phyloP scores from a whole-genome alignment of 2,113 vertebrate species.

The Phoenicopterus ruber region DNA sequence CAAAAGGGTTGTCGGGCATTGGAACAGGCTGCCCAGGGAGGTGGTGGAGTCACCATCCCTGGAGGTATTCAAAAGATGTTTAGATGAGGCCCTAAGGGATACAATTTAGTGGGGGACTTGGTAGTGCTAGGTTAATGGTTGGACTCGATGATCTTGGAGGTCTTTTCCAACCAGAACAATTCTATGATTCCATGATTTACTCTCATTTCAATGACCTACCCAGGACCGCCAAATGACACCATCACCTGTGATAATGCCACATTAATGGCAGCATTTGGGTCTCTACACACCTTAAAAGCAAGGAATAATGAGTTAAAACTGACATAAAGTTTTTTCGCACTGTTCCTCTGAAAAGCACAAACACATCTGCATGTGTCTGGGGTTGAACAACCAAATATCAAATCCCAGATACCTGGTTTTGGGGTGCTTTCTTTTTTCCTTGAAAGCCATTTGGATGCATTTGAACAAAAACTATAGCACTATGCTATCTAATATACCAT shows the following conservation, averaged over 20 bases:
- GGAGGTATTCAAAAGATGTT: too few species aligned
- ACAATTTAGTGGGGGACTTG: too few species aligned
- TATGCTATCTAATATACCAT: background rate
- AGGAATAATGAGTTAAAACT: background rate
- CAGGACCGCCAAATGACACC: background rate
- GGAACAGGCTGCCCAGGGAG: too few species aligned
- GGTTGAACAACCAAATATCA: background rate
- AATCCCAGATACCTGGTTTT: background rate
- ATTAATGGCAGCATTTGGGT: background rate
- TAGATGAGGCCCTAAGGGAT: too few species aligned
- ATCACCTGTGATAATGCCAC: background rate
- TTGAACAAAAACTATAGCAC: background rate
- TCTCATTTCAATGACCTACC: background rate
- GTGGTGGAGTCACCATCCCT: too few species aligned
- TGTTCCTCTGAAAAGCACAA: background rate
- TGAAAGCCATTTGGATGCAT: background rate
- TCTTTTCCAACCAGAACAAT: too few species aligned
- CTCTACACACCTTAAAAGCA: background rate
- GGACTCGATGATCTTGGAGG: too few species aligned
- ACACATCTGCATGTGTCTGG: background rate
- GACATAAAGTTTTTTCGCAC: background rate
- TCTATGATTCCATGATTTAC: too few species aligned
- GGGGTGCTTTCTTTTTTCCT: background rate
- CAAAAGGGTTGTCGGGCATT: too few species aligned
- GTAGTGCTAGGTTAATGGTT: too few species aligned